Base-by-base conservation (phyloP, 2,888 invertebrate species). In the Drosophila planitibia region DNA sequence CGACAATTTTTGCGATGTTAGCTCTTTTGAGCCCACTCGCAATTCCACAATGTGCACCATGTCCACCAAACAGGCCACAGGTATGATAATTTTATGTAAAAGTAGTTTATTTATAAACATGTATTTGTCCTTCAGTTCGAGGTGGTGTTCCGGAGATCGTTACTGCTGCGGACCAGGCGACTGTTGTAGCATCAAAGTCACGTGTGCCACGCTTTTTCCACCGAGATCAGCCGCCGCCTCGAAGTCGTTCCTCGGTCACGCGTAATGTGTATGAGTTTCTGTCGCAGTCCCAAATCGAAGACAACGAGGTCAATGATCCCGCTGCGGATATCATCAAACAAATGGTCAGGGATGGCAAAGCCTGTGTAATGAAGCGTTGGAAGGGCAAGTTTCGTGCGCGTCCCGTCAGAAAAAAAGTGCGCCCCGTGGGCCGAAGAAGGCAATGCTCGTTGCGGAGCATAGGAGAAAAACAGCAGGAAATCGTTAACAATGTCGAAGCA, bases 311-410 rank as follows among this genome's bases (percentile, higher is more conserved):
- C 62, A 76, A 37, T 4, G 92, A 93, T 80, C 91, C 92, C 2
- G 83, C 89, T 2, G 90, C 89, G 3, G 93, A 93, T 72, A 81
- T 93, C 19, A 89, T 93, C 32, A 78, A 91, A 59, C 85, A 88
- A 66, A 75, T 93, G 70, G 94, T 95, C 76, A 94, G 94, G 91
- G 94, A 94, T 92, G 94, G 94, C 88, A 95, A 94, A 94, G 93
- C 94, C 66, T 89, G 93, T 85, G 93, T 94, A 59, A 94, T 94
- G 91, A 94, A 94, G 91, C 94, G 94, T 93, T 94, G 93, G 89
- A 94, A 84, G 16, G 92, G 92, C 3, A 85, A 80, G 60, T 58
- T 22, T 0, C 70, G 70, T 22, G 30, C 74, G 6, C 89, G 90
- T 41, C 54, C 69, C 0, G 37, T 53, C 1, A 65, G 32, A 2